Conservation (phyloP, 2,888 invertebrate genomes). For the Xylophagus ater region DNA sequence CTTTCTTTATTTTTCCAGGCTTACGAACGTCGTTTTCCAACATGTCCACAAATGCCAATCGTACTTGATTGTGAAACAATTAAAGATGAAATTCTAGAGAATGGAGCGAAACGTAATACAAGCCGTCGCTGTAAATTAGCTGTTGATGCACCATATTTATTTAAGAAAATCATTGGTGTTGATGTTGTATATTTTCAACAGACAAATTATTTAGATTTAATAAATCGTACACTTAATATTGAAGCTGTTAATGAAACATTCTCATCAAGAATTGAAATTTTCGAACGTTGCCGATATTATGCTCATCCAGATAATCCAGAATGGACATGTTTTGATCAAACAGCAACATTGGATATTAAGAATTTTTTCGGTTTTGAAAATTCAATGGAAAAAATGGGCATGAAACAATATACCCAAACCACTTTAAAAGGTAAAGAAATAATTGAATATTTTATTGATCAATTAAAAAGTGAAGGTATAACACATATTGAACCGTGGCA, state of each 20-base stretch:
- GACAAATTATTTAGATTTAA: constrained; percentile 73
- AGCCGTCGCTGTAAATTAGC: constrained; percentile 79
- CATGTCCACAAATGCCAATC: constrained; percentile 87
- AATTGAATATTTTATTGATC: constrained; percentile 76
- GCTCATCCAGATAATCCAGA: constrained; percentile 83
- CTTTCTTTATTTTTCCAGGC: constrained; percentile 51
- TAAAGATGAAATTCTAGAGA: constrained; percentile 63
- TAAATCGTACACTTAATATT: constrained; percentile 68
- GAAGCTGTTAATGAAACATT: constrained; percentile 91
- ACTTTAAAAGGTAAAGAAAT: constrained; percentile 71
- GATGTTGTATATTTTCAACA: constrained; percentile 86
- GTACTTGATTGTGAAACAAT: constrained; percentile 78
- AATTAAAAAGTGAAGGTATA: constrained; percentile 65
- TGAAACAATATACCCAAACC: constrained; percentile 77
- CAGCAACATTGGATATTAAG: constrained; percentile 81
- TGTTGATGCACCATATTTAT: constrained; percentile 85
- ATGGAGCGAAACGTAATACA: constrained; percentile 67
- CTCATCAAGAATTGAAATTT: constrained; percentile 65
- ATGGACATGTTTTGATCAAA: constrained; percentile 96
- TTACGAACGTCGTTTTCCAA: constrained; percentile 87
- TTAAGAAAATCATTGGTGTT: constrained; percentile 91
- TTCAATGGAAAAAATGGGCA: constrained; percentile 88
- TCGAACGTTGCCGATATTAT: constrained; percentile 63
- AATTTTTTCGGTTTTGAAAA: constrained; percentile 91
- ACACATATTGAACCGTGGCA: constrained; percentile 35